Evolutionary conservation across 2,113 vertebrate species (phyloP).

Genomic region (Dicentrarchus labrax): DNA sequence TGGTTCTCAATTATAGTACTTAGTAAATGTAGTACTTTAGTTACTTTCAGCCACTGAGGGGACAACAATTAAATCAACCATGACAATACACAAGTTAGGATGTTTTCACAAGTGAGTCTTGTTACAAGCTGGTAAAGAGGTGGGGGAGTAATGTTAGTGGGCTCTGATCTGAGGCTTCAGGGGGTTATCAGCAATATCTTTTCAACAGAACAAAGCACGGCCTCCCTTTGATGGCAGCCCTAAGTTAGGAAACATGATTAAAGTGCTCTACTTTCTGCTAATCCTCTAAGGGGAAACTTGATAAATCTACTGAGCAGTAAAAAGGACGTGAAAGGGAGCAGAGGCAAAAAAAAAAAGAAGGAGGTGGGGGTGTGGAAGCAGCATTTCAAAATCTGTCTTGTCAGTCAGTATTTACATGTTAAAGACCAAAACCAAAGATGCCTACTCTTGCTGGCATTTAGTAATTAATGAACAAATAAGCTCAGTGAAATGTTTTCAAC

Average conservation of each 20-base stretch:
- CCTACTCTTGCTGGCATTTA: neutral
- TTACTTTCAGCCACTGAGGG: neutral
- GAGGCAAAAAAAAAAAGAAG: neutral
- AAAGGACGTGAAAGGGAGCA: conserved; percentile 32
- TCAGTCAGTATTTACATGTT: conserved; percentile 47
- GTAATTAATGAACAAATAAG: conserved; percentile 32
- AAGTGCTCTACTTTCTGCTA: conserved; percentile 80
- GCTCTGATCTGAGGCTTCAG: conserved; percentile 66
- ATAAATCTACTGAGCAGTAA: conserved; percentile 73
- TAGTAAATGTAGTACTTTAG: too few species aligned
- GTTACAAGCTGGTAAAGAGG: conserved; percentile 40
- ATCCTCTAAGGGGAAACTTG: conserved; percentile 75
- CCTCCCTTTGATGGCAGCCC: conserved; percentile 74
- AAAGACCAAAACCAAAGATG: conserved; percentile 1
- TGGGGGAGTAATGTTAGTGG: conserved; percentile 40
- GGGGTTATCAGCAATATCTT: conserved; percentile 66
- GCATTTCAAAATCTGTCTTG: conserved; percentile 44
- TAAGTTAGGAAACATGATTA: conserved; percentile 82
- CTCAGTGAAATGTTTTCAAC: conserved; percentile 6
- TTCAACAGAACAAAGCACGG: conserved; percentile 70
- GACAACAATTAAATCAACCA: neutral
- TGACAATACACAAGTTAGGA: conserved; percentile 1
- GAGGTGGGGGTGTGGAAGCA: neutral
- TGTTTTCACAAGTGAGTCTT: conserved; percentile 39
- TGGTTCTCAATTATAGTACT: neutral